Evolutionary conservation across 2,797 vertebrate genomes (phyloP).

Genomic region (Sciurus carolinensis): DNA sequence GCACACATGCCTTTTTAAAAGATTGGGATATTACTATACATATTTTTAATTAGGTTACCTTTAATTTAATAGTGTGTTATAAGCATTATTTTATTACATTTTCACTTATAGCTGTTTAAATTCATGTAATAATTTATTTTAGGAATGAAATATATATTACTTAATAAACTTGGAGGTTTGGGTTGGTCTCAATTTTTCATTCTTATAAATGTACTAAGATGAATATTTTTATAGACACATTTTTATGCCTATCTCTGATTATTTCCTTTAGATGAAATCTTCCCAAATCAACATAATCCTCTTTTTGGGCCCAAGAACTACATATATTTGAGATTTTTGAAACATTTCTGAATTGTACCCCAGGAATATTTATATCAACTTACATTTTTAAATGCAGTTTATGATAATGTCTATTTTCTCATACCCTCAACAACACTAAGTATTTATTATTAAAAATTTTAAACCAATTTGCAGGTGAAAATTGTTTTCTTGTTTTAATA

Average conservation of each 20-base stretch:
- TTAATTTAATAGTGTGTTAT: conserved; percentile 56
- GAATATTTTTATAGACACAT: conserved; percentile 61
- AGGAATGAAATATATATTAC: conserved; percentile 15
- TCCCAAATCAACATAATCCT: conserved; percentile 39
- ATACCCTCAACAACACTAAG: conserved; percentile 38
- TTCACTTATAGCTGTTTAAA: conserved; percentile 54
- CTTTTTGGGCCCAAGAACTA: conserved; percentile 44
- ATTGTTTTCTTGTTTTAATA: conserved; percentile 78
- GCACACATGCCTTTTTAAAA: conserved; percentile 4
- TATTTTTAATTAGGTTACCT: conserved; percentile 63
- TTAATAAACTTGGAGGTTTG: conserved; percentile 54
- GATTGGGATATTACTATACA: not conserved
- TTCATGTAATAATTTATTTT: conserved; percentile 41
- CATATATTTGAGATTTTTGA: conserved; percentile 54
- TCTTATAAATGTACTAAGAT: conserved; percentile 31
- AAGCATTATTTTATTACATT: conserved; percentile 58
- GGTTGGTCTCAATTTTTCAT: conserved; percentile 57
- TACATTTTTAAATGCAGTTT: conserved; percentile 47
- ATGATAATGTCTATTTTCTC: conserved; percentile 48
- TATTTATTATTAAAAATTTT: conserved; percentile 62
- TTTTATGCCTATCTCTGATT: conserved; percentile 10
- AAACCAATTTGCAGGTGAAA: conserved; percentile 75
- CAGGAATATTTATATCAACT: conserved; percentile 39
- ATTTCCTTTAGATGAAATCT: conserved; percentile 38
- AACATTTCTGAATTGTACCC: not conserved